Conservation (phyloP, 2,113 vertebrate genomes). For the Rhea americana region DNA sequence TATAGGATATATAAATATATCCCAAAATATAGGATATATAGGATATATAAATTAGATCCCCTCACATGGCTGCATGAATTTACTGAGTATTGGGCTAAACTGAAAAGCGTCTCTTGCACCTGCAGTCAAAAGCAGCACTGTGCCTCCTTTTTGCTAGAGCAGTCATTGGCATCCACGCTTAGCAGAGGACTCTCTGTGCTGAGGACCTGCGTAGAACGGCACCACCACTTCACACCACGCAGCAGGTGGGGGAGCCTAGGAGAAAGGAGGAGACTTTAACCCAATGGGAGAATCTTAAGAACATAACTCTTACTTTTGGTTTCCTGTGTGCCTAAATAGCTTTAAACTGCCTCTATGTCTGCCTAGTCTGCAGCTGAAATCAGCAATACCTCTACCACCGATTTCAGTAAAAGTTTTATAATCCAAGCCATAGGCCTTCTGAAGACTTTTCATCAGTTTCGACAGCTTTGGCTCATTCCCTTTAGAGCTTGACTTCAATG, state of each 20-base stretch:
- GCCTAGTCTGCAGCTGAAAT: not conserved
- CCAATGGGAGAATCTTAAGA: not conserved
- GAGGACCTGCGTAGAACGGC: not conserved
- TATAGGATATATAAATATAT: not conserved
- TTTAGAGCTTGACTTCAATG: not conserved
- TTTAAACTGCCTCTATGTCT: not conserved
- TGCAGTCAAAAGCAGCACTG: not conserved
- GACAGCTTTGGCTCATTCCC: not conserved
- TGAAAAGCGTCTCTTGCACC: not conserved
- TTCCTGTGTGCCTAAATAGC: not conserved
- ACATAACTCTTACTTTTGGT: not conserved
- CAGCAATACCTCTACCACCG: not conserved
- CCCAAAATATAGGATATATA: not conserved
- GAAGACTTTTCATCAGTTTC: not conserved
- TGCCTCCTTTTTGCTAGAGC: not conserved
- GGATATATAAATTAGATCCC: not conserved
- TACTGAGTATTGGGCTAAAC: not conserved
- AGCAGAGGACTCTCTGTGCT: not conserved
- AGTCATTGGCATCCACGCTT: not conserved
- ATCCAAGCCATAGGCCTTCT: fast-evolving
- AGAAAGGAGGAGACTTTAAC: not conserved
- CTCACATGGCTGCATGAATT: not conserved
- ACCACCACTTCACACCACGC: not conserved
- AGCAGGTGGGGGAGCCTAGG: not conserved
- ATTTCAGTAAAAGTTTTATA: not conserved